A percentile compares a stretch with the other conserved stretches of the same genome.
These are phyloP conservation scores for Morbakka virulenta DNA, from an alignment of 30 jellyfish, hydroid and myxozoan genomes.

Conservation along the genomic window DNA sequence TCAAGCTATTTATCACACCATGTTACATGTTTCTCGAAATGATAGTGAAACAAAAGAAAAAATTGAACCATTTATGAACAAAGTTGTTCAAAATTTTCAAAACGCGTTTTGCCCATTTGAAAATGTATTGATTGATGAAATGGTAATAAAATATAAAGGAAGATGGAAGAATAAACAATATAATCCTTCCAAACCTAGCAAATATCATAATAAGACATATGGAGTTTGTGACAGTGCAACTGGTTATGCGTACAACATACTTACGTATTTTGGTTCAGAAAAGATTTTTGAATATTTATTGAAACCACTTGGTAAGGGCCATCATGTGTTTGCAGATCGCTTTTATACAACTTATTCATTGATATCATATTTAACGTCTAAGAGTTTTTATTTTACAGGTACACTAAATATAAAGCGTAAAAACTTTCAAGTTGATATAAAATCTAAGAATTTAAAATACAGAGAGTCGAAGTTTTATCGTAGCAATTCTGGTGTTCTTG, in stretches of 20 bases:
- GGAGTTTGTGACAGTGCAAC: constrained; percentile 52
- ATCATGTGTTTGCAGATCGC: constrained; percentile 42
- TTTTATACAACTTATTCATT: constrained; percentile 9
- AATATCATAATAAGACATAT: constrained; percentile 30
- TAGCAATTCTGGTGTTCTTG: background rate
- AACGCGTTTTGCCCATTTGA: constrained; percentile 17
- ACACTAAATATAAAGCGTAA: background rate
- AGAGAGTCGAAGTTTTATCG: constrained; percentile 9
- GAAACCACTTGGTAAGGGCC: constrained; percentile 45
- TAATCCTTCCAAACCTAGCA: constrained; percentile 40
- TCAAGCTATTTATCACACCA: constrained; percentile 33
- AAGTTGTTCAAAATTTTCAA: background rate
- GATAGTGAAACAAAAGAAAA: constrained; percentile 12
- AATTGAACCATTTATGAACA: constrained; percentile 40
- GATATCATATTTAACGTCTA: background rate
- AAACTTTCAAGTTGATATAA: background rate
- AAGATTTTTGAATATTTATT: constrained; percentile 34
- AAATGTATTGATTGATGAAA: constrained; percentile 42
- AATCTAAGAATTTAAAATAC: background rate
- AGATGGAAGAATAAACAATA: constrained; percentile 49
- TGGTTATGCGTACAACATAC: constrained; percentile 47
- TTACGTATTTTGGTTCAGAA: constrained; percentile 38
- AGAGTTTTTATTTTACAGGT: constrained; percentile 15
- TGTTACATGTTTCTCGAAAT: constrained; percentile 15
- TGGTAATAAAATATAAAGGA: constrained; percentile 36